These are phyloP conservation scores for Drosophila paramelanica DNA, from an alignment of 2,888 invertebrate species.

Conservation along the genomic window DNA sequence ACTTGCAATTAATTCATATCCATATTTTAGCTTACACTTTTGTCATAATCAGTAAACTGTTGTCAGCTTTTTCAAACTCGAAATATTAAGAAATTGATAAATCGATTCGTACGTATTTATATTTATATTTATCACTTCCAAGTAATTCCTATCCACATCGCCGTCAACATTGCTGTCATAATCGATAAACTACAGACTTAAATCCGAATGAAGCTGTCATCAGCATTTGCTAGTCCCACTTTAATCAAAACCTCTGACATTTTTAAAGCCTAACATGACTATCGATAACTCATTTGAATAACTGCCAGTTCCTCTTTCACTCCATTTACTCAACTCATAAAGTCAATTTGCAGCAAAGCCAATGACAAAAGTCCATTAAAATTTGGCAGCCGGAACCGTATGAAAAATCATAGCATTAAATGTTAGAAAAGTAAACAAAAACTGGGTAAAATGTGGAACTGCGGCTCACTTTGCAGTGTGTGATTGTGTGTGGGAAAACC, in stretches of 20 bases:
- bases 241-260: conserved; percentile 14
- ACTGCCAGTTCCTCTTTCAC: conserved; percentile 11
- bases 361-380: conserved; percentile 57
- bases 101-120: too few species aligned
- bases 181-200: not conserved
- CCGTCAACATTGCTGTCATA: too few species aligned
- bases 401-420: conserved; percentile 33
- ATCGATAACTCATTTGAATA: conserved; percentile 14
- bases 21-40: too few species aligned
- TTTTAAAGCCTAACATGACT: conserved; percentile 14
- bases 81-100: too few species aligned
- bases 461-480: conserved; percentile 18
- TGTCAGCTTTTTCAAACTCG: too few species aligned
- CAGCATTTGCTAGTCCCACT: not conserved
- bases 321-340: conserved; percentile 22
- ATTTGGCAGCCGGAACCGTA: conserved; percentile 57
- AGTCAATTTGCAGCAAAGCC: conserved; percentile 29
- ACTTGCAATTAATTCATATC: too few species aligned
- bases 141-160: too few species aligned
- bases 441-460: conserved; percentile 29
- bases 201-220: not conserved
- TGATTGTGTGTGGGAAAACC: conserved; percentile 69
- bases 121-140: too few species aligned
- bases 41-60: too few species aligned
- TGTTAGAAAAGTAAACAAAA: conserved; percentile 25